Conservation (phyloP, 2,888 invertebrate genomes). For the Oxystoma pomonae region DNA sequence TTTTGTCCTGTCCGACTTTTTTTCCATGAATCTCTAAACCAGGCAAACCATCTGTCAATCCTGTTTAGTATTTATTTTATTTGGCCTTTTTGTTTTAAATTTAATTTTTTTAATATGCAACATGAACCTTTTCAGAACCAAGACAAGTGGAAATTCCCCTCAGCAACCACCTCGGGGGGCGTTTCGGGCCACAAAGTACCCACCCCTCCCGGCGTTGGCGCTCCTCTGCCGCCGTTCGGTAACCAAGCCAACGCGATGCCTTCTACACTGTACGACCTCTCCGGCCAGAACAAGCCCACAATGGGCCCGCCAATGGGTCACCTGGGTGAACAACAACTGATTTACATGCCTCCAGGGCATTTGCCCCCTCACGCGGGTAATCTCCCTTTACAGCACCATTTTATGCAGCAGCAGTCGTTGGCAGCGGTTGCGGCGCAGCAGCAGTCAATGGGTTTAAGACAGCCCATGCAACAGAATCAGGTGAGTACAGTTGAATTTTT, state of each 20-base stretch:
- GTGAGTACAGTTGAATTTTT: constrained; percentile 31
- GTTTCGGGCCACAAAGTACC: constrained; percentile 46
- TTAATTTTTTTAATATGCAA: no score
- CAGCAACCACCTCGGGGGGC: constrained; percentile 14
- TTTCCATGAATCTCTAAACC: neutral
- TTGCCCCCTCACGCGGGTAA: constrained; percentile 43
- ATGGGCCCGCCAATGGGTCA: constrained; percentile 42
- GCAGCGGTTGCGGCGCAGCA: constrained; percentile 41
- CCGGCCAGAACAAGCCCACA: constrained; percentile 54
- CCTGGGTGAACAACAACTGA: constrained; percentile 56
- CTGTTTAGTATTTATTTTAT: neutral
- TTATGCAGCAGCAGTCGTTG: constrained; percentile 38
- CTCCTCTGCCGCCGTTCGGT: neutral
- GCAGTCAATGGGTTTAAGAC: constrained; percentile 21
- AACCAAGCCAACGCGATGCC: constrained; percentile 32
- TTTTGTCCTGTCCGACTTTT: no score
- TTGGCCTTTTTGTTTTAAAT: neutral
- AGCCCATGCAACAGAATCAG: constrained; percentile 35
- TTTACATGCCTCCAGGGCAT: constrained; percentile 51
- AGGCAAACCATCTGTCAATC: neutral
- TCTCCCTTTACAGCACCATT: constrained; percentile 38
- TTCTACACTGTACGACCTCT: constrained; percentile 52
- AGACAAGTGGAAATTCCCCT: constrained; percentile 81
- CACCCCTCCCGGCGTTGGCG: constrained; percentile 41
- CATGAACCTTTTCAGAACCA: constrained; percentile 67